These are phyloP conservation scores for Cerastoderma edule DNA, from an alignment of 2,888 invertebrate genomes.

Conservation along the genomic window DNA sequence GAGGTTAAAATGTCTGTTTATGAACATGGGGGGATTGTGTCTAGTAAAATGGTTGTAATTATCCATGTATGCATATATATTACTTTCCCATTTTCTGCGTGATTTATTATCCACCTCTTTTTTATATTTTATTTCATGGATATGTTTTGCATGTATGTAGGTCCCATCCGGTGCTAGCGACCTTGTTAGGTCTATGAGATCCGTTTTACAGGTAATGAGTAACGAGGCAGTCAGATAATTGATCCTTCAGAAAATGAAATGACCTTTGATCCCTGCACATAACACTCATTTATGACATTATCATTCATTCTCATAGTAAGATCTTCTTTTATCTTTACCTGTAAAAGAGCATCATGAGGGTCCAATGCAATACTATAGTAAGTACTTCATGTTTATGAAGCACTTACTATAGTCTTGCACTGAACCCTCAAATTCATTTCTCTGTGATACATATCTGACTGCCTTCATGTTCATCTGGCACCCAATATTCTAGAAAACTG, in stretches of 20 bases:
- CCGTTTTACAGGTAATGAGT: slow-evolving; percentile 31
- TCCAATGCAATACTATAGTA: no score
- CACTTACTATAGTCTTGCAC: no score
- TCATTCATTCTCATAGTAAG: no score
- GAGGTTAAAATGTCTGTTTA: neutral
- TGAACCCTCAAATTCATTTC: no score
- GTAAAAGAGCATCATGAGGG: no score
- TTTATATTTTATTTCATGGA: neutral
- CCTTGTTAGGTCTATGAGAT: slow-evolving; percentile 27
- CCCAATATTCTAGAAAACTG: no score
- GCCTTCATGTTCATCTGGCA: no score
- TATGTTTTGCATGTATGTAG: slow-evolving; percentile 24
- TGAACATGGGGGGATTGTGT: neutral
- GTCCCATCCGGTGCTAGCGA: slow-evolving; percentile 28
- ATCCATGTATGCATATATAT: neutral
- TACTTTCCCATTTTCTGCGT: neutral
- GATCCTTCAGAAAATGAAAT: neutral
- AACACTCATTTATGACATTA: no score
- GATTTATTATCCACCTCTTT: neutral
- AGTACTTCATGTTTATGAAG: no score
- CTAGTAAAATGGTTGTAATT: neutral
- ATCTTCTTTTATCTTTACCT: no score
- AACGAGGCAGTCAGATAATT: slow-evolving; percentile 5
- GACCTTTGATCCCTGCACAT: no score
- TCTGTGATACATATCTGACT: no score